Conservation (phyloP, 2,797 vertebrate species). For the Ctenochaetus hawaiiensis region DNA sequence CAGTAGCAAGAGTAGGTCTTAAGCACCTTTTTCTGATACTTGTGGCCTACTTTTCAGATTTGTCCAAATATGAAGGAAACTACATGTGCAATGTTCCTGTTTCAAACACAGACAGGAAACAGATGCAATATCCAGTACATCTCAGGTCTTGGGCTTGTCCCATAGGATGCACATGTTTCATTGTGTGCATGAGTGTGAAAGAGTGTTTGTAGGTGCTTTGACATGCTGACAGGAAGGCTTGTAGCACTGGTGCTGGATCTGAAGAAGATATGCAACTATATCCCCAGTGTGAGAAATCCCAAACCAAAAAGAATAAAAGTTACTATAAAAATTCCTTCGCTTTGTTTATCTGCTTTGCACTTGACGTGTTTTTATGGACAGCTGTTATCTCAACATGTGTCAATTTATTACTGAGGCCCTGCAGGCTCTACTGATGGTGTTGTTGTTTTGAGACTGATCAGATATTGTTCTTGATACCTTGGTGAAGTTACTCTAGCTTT, state of each 20-base stretch:
- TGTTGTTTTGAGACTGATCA: neutral
- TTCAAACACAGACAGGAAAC: conserved; percentile 62
- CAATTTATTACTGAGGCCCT: conserved; percentile 1
- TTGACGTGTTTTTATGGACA: conserved; percentile 11
- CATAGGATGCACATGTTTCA: conserved; percentile 40
- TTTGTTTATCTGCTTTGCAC: conserved; percentile 1
- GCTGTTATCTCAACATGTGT: conserved; percentile 23
- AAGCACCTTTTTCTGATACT: conserved; percentile 9
- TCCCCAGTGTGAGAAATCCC: neutral
- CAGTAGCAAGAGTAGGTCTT: conserved; percentile 4
- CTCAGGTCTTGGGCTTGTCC: conserved; percentile 7
- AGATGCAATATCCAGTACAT: conserved; percentile 43
- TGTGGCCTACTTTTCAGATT: conserved; percentile 46
- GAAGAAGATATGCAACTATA: conserved; percentile 1
- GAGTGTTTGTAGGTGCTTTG: conserved; percentile 23
- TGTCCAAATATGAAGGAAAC: conserved; percentile 43
- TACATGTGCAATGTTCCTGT: conserved; percentile 41
- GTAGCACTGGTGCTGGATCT: neutral
- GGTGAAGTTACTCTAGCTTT: neutral
- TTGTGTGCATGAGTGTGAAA: neutral
- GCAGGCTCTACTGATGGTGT: neutral
- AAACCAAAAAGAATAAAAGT: neutral
- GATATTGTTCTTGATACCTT: neutral
- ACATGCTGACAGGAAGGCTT: conserved; percentile 13
- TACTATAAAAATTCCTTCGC: neutral